Base-by-base conservation (phyloP, 2,113 vertebrate species). In the Excalfactoria chinensis region DNA sequence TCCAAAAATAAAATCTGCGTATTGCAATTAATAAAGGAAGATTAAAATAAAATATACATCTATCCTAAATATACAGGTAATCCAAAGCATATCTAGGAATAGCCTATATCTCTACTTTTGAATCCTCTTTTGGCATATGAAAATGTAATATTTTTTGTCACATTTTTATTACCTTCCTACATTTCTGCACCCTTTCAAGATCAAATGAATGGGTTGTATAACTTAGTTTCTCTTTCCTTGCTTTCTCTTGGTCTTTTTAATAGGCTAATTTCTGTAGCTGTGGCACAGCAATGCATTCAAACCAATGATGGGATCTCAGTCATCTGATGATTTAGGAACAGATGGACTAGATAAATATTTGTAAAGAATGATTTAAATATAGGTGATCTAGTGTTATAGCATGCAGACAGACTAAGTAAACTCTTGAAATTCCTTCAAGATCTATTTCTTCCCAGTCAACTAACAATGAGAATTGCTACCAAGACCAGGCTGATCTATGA, bases 341-440 rank as follows among this genome's bases (percentile, higher is more conserved):
- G 62, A 63, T 60, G 88, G 69, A 90, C 73, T 80, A 81, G 89
- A 68, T 35, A 90, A 93, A 89, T 78, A 21, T 72, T 73, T 78
- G 37, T 30, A 81, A 86, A 20, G 40, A 90, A 84, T 19, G 22
- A 81, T 68, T 90, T 55, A 64, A 74, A 94, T 90, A 82, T 75
- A 84, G 94, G 72, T 84, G 72, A 88, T 90, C 51, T 15, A 92
- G 48, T 64, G 62, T 81, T 82, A 35, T 13, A 89, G 55, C 53
- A 69, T 59, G 67, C 69, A 60, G 43, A 60, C 8, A 78, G 62
- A 82, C 48, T 78, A 71, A 82, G 84, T 16, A 82, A 90, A 56
- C 53, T 72, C 86, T 92, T 86, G 58, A 90, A 94, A 89, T 86
- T 88, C 79, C 69, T 93, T 88, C 21, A 62, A 77, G 70, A 89